Percentiles rank a stretch among this genome's conserved stretches.
phyloP scores from a whole-genome alignment of 2,888 invertebrate species.

The Lobophora halterata region DNA sequence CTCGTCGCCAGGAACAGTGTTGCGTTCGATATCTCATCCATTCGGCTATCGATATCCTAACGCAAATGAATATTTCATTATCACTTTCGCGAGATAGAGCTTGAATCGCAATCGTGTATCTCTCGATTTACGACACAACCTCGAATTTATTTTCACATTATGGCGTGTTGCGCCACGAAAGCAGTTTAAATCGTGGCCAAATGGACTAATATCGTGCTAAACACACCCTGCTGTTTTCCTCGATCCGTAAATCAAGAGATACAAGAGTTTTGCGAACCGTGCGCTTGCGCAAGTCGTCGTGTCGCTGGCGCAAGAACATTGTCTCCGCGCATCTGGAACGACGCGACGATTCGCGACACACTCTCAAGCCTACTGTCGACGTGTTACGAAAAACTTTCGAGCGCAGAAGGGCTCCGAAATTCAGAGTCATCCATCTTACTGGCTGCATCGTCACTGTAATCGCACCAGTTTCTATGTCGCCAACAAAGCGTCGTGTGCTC shows the following conservation, averaged over 20 bases:
- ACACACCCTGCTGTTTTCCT: slow-evolving; percentile 39
- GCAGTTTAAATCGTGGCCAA: slow-evolving; percentile 28
- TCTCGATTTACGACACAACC: slow-evolving; percentile 19
- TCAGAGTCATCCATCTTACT: no score
- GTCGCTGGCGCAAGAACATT: slow-evolving; percentile 48
- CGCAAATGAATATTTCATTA: not conserved
- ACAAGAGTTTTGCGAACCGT: slow-evolving; percentile 42
- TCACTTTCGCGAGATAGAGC: not conserved
- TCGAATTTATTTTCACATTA: slow-evolving; percentile 5
- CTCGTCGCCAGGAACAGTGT: no score
- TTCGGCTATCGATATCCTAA: slow-evolving; percentile 29
- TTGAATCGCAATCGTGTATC: slow-evolving; percentile 25
- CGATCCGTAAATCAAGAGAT: slow-evolving; percentile 45
- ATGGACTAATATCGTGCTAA: slow-evolving; percentile 35
- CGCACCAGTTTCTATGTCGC: no score
- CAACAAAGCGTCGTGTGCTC: slow-evolving; percentile 33
- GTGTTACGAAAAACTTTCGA: slow-evolving; percentile 45
- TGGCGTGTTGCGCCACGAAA: slow-evolving; percentile 11
- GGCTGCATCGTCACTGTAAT: no score
- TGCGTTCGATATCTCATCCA: slow-evolving; percentile 21
- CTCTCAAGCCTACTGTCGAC: slow-evolving; percentile 42
- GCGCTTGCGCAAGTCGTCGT: slow-evolving; percentile 43
- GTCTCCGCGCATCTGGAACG: slow-evolving; percentile 62
- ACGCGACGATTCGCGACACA: slow-evolving; percentile 48
- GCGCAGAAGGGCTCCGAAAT: no score